Evolutionary conservation across 1,140 invertebrate species (phyloP).

Genomic region (Bombus pyrosoma): DNA sequence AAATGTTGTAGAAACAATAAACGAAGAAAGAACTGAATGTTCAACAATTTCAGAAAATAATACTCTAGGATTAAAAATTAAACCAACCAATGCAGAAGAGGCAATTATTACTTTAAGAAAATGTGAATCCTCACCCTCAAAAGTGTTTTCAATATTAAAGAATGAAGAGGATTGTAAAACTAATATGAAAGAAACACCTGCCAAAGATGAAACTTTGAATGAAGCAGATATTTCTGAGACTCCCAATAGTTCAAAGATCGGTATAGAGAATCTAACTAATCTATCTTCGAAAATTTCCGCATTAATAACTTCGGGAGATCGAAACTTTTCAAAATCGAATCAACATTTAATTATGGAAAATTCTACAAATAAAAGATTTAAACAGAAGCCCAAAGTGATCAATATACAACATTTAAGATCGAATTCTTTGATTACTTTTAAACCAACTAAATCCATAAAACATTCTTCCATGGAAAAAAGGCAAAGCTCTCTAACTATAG

Average conservation of each 20-base stretch:
- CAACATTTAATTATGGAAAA: background rate
- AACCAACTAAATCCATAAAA: background rate
- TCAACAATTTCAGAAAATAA: conserved; percentile 6
- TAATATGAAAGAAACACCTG: conserved; percentile 74
- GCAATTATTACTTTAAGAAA: background rate
- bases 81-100: background rate
- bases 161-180: conserved; percentile 54
- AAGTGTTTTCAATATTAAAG: conserved; percentile 72
- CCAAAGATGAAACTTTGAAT: conserved; percentile 73
- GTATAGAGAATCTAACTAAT: conserved; percentile 74
- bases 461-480: background rate
- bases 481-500: background rate
- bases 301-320: conserved; percentile 60
- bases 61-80: background rate
- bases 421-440: background rate
- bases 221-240: conserved; percentile 78
- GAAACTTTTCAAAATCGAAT: conserved; percentile 4
- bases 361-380: background rate
- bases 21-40: background rate
- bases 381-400: conserved; percentile 51
- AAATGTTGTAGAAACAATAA: background rate
- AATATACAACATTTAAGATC: conserved; percentile 42
- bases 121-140: conserved; percentile 68
- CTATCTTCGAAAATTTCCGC: conserved; percentile 75
- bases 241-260: conserved; percentile 75